Evolutionary conservation across 2,797 vertebrate genomes (phyloP).

Genomic region (Ciconia nigra): DNA sequence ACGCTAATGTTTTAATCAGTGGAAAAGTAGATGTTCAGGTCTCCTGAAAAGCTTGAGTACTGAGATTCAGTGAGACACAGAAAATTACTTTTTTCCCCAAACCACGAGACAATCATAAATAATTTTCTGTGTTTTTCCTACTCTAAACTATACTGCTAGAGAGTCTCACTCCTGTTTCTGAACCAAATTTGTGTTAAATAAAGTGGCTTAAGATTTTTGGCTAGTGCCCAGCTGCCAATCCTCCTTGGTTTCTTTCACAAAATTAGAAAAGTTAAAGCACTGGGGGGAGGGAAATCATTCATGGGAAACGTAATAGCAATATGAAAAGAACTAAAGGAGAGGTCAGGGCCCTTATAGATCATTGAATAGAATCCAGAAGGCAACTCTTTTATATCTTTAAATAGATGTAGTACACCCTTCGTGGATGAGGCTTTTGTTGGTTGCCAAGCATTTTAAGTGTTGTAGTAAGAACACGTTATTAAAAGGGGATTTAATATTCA

Average conservation of each 20-base stretch:
- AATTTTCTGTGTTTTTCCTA: not conserved
- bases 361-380: slow-evolving; percentile 50
- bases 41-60: not conserved
- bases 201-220: not conserved
- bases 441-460: slow-evolving; percentile 66
- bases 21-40: not conserved
- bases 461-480: slow-evolving; percentile 65
- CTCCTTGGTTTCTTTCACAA: slow-evolving; percentile 54
- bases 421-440: slow-evolving; percentile 52
- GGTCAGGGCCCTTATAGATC: slow-evolving; percentile 35
- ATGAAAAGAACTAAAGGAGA: slow-evolving; percentile 64
- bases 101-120: not conserved
- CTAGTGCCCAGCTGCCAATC: slow-evolving; percentile 59
- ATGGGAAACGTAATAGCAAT: slow-evolving; percentile 56
- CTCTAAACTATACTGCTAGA: not conserved
- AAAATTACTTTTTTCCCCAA: not conserved
- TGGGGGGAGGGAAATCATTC: slow-evolving; percentile 58
- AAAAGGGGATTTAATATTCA: slow-evolving; percentile 67
- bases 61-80: not conserved
- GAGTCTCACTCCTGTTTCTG: not conserved
- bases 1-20: not conserved
- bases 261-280: slow-evolving; percentile 28
- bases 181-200: slow-evolving; percentile 4
- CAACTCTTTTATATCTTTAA: slow-evolving; percentile 52
- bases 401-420: slow-evolving; percentile 47